phyloP scores from a whole-genome alignment of 2,888 invertebrate genomes.

The Oscheius sp. region DNA sequence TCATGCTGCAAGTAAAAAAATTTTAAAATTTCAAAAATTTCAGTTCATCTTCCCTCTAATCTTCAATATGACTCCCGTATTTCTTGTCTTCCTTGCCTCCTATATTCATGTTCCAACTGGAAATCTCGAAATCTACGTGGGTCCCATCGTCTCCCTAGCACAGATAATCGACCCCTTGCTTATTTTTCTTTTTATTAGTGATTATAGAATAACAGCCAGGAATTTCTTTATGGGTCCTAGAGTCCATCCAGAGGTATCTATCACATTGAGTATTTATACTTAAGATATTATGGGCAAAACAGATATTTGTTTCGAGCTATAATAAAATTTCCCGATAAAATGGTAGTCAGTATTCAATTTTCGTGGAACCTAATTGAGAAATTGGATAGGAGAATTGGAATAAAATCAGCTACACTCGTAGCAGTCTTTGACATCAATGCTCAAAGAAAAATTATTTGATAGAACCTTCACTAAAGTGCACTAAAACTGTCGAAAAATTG shows the following conservation, averaged over 20 bases:
- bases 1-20: background rate
- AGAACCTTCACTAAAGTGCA: too few species aligned
- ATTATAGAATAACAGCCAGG: constrained; percentile 1
- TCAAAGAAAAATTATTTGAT: too few species aligned
- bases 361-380: too few species aligned
- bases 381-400: too few species aligned
- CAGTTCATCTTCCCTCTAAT: constrained; percentile 1
- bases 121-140: constrained; percentile 7
- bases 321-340: too few species aligned
- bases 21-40: background rate
- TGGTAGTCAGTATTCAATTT: too few species aligned
- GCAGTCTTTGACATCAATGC: too few species aligned
- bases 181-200: constrained; percentile 1
- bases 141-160: constrained; percentile 4
- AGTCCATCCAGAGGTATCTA: background rate
- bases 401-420: too few species aligned
- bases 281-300: too few species aligned
- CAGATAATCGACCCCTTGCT: constrained; percentile 15
- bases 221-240: background rate
- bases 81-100: background rate
- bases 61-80: constrained; percentile 10
- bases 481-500: too few species aligned
- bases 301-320: too few species aligned
- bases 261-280: background rate
- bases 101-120: background rate